Base-by-base conservation (phyloP, 2,888 invertebrate species). In the Acholoe squamosa region DNA sequence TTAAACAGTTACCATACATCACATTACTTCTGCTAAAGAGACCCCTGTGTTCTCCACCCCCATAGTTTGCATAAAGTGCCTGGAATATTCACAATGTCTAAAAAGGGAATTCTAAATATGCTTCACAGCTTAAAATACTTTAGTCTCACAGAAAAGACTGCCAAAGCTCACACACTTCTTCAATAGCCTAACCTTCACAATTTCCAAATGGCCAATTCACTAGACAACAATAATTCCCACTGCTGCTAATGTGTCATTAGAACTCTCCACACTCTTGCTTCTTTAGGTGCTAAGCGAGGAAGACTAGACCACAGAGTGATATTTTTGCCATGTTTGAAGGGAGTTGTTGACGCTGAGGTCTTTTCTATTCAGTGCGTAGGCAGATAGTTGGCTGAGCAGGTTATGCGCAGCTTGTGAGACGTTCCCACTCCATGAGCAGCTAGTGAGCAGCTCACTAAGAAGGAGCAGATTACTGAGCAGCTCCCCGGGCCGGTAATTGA, bases 131-230 rank as follows among this genome's bases (percentile, higher is more conserved):
- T 61, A 14, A 61, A 61, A 43, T 43, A 10, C 43, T 43, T 43
- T 10, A 43, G 43, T 43, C 43, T 43, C 5, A 43, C 43, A 43
- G 43, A 43, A 43, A 43, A 43, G 43, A 10, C 43, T 43, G 43
- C 3, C 43, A 43, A 43, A 43, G 43, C 10, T 43, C 43, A 43
- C 43, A 43, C 43, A 43, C 5, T 43, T 43, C 43, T 43, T 43
- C 43, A 43, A 43, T 43, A 10, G 43, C 43, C 43, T 10, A 43
- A 10, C 3, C 61, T 61, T 19, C 61, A 61, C 61, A 7, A 61
- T n/a, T n/a, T 71, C 71, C 71, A 71, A 71, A 71, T 71, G 3
- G 71, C 71, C 71, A 71, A 71, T 71, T 71, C 71, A n/a, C 71
- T 25, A 71, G 71, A 71, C 61, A 71, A 71, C 71, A 71, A 71